A percentile compares a stretch with the other conserved stretches of the same genome.
These are phyloP conservation scores for Eilema sororculum DNA, from an alignment of 2,888 invertebrate genomes.

Conservation along the genomic window DNA sequence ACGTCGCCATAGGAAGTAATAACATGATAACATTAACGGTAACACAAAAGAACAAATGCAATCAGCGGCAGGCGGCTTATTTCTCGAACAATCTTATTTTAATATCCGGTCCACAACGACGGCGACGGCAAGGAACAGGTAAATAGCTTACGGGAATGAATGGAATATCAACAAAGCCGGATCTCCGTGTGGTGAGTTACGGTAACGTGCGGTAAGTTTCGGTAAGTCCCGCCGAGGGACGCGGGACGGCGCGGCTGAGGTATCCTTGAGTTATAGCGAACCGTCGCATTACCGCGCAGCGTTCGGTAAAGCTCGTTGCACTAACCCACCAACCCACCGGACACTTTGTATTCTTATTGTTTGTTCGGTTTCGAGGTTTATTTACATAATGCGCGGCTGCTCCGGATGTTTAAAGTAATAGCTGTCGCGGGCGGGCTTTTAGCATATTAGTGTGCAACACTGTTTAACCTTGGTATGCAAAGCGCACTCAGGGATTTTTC, in stretches of 20 bases:
- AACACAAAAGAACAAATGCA: slow-evolving; percentile 7
- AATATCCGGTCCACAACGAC: slow-evolving; percentile 36
- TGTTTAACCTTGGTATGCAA: not conserved
- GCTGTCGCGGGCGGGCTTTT: not conserved
- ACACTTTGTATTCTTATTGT: not conserved
- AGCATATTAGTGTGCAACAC: slow-evolving; percentile 11
- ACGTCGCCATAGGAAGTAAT: slow-evolving; percentile 1
- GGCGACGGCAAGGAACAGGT: slow-evolving; percentile 10
- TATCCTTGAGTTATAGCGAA: not conserved
- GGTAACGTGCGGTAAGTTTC: slow-evolving; percentile 9
- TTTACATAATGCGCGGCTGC: not conserved
- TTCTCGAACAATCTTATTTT: slow-evolving; percentile 36
- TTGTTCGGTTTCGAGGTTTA: not conserved
- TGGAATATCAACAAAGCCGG: slow-evolving; percentile 18
- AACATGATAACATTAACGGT: not conserved
- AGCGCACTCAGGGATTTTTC: slow-evolving; percentile 13
- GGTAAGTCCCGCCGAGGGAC: not conserved
- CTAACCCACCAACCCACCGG: not conserved
- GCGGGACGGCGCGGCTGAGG: not conserved
- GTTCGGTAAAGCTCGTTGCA: not conserved
- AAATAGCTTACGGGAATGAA: slow-evolving; percentile 10
- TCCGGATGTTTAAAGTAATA: not conserved
- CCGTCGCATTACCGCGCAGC: not conserved
- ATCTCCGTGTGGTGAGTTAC: slow-evolving; percentile 8
- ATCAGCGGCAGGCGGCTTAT: slow-evolving; percentile 22